Base-by-base conservation (phyloP, 2,888 invertebrate genomes). In the Catocala sponsa region DNA sequence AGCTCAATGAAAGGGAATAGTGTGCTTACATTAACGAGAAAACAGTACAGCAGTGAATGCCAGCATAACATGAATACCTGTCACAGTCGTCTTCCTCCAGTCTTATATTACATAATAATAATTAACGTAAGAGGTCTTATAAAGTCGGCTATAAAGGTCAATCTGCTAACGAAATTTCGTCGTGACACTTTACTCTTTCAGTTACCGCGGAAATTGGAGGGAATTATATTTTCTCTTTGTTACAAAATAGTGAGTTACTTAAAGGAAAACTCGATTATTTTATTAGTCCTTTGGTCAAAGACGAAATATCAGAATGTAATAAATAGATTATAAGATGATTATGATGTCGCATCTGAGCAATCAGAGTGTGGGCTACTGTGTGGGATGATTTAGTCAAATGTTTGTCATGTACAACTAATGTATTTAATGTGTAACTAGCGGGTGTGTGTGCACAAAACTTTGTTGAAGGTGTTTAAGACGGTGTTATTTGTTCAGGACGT, bases 401-500 rank as follows among this genome's bases (percentile, higher is more conserved):
- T 44, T 44, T 44, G 44, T 0, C 4, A 12, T 44, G 44, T 6
- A 42, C 10, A 35, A 13, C 55, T 62, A 63, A 59, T 50, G 11
- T 59, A 6, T 48, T 55, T 75, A 62, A 72, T 72, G 62, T 62
- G 12, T 38, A 60, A 43, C 44, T 63, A 65, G 72, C 68, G 57
- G 56, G 32, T 58, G 46, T 10, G 42, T 59, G 64, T 48, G 33
- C 33, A 55, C 38, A 33, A 15, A 6, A 48, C 32, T 48, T 41
- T 32, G 13, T 4, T 6, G 32, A n/a, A 38, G 38, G 10, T n/a
- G 38, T 0, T 6, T n/a, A 6, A 52, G 7, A 41, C 46, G 15
- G 35, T 46, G 13, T 35, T 64, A 13, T 68, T 64, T 67, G 59
- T 64, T 59, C 70, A 94, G 90, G 92, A 91, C 57, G 68, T 83